Conservation (phyloP, 2,113 vertebrate species). For the Oxyura jamaicensis region DNA sequence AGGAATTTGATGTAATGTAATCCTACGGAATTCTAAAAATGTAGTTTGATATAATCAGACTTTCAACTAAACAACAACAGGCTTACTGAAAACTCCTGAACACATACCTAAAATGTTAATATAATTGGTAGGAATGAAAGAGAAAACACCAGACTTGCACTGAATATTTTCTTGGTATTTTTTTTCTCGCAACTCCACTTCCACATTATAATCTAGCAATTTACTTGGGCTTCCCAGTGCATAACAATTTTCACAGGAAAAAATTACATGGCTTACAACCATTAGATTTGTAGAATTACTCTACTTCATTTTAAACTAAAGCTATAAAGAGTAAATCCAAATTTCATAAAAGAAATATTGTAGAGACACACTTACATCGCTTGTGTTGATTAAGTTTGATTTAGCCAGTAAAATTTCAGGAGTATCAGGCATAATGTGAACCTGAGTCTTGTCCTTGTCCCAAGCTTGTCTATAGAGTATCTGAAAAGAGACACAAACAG, state of each 20-base stretch:
- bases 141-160: background rate
- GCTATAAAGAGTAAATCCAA: background rate
- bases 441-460: conserved; percentile 83
- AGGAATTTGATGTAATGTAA: background rate
- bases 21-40: background rate
- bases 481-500: conserved; percentile 59
- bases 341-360: background rate
- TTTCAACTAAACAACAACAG: background rate
- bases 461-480: conserved; percentile 81
- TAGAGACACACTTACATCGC: conserved; percentile 77
- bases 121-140: background rate
- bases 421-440: conserved; percentile 85
- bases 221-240: background rate
- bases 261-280: background rate
- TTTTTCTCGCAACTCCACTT: background rate
- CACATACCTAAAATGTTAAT: background rate
- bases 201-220: background rate
- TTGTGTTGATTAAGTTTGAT: conserved; percentile 87
- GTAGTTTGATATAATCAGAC: background rate
- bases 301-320: background rate
- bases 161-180: background rate
- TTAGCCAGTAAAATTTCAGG: conserved; percentile 81
- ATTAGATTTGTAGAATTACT: background rate
- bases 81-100: background rate
- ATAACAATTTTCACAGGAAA: background rate